These are phyloP conservation scores for Sesia bembeciformis DNA, from an alignment of 2,888 invertebrate species.

Conservation along the genomic window DNA sequence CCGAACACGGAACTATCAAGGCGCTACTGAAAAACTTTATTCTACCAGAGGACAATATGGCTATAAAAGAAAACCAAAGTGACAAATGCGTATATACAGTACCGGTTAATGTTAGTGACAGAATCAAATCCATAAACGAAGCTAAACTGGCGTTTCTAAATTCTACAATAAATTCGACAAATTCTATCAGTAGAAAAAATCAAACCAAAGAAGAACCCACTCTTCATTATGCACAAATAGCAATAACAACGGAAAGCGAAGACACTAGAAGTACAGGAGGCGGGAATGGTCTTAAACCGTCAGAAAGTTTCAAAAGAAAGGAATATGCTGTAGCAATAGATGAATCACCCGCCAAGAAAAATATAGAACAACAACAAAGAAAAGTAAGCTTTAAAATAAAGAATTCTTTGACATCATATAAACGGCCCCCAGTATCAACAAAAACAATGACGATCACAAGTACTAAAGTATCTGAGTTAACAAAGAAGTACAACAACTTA, in stretches of 20 bases:
- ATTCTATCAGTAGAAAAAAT: conserved; percentile 11
- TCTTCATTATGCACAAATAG: conserved; percentile 59
- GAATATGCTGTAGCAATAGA: conserved; percentile 18
- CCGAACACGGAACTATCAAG: conserved; percentile 53
- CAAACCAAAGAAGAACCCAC: conserved; percentile 27
- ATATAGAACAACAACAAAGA: conserved; percentile 52
- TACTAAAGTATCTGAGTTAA: conserved; percentile 79
- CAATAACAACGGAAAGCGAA: conserved; percentile 52
- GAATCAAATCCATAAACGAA: conserved; percentile 48
- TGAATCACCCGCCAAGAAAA: conserved; percentile 36
- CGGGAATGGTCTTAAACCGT: conserved; percentile 30
- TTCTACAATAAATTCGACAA: conserved; percentile 33
- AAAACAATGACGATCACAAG: conserved; percentile 66
- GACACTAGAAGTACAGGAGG: conserved; percentile 67
- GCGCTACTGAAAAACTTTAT: conserved; percentile 56
- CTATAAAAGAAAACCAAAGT: conserved; percentile 55
- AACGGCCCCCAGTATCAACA: conserved; percentile 50
- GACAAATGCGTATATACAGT: conserved; percentile 53
- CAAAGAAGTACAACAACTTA: conserved; percentile 81
- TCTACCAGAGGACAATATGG: conserved; percentile 53
- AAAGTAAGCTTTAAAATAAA: conserved; percentile 78
- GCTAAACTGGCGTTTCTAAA: conserved; percentile 58
- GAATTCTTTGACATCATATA: conserved; percentile 57
- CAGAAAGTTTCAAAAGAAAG: conserved; percentile 18
- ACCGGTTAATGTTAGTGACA: conserved; percentile 42